Base-by-base conservation (phyloP, 2,797 vertebrate genomes). In the Thamnophis elegans region DNA sequence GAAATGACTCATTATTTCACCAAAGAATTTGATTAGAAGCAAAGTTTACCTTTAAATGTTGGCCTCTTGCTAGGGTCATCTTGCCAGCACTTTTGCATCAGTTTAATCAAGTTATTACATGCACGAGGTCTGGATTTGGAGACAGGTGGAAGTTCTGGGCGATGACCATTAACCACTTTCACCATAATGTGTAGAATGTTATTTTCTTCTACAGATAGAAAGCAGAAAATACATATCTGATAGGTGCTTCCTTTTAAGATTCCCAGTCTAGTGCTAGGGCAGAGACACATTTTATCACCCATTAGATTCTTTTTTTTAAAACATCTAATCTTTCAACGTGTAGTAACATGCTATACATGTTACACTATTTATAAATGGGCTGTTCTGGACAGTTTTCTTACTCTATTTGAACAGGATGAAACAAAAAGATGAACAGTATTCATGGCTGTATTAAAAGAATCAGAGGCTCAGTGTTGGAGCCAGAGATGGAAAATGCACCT, bases 181-280 rank as follows among this genome's bases (percentile, higher is more conserved):
- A 99, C 98, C 99, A 99, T 99, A 95, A 99, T 98, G 96, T 99
- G 99, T 91, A 99, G 98, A 97, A 99, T 99, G 92, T 99, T 99
- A 94, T 98, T 99, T 96, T 99, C 99, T 32, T 99, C 99, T 99
- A 94, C 51, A 93, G 94, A 93, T 91, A n/a, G 93, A 90, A 95
- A 65, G 68, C 11, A 58, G 51, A 92, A 92, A 51, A 73, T n/a
- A 36, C 18, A 14, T 26, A 10, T 42, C n/a, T 11, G 59, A 42
- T 11, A 25, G 4, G 20, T 14, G 58, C 28, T 78, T 56, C 25
- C n/a, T 82, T 12, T 8, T 55, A n/a, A 28, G 51, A 51, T 60
- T 42, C 56, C 58, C 55, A 59, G 1, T 47, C 32, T 26, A 92
- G 8, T 59, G 13, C 0, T 16, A 88, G 18, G 1, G 47, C 47